Percentiles rank a stretch among this genome's conserved stretches.
phyloP scores from a whole-genome alignment of 2,888 invertebrate genomes.

The Caenorhabditis sinica region DNA sequence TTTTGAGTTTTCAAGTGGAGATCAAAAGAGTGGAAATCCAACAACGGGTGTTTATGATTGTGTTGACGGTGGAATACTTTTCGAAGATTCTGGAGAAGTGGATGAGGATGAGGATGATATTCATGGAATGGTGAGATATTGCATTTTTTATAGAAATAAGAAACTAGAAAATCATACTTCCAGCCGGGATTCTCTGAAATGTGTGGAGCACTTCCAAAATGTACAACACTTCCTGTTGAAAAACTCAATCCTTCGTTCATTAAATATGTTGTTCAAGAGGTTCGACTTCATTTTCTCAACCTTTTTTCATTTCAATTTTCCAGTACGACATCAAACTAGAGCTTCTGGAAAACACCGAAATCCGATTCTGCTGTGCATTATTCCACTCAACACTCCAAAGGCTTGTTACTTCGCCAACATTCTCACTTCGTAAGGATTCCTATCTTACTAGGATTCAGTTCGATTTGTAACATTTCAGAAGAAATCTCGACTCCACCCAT shows the following conservation, averaged over 20 bases:
- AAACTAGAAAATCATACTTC: neutral
- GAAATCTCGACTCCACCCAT: conserved; percentile 64
- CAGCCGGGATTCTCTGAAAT: conserved; percentile 66
- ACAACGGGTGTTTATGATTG: conserved; percentile 73
- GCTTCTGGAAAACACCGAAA: conserved; percentile 48
- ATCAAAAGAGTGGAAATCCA: conserved; percentile 48
- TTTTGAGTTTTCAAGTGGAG: conserved; percentile 66
- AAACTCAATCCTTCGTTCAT: conserved; percentile 68
- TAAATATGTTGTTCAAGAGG: conserved; percentile 69
- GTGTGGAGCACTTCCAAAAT: conserved; percentile 71
- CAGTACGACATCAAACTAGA: conserved; percentile 69
- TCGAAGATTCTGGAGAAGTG: conserved; percentile 65
- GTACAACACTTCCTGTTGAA: conserved; percentile 61
- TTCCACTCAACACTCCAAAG: conserved; percentile 73
- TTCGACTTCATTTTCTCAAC: neutral
- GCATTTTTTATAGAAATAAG: neutral
- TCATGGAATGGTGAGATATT: conserved; percentile 27
- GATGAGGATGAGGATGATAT: conserved; percentile 49
- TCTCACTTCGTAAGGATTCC: conserved; percentile 60
- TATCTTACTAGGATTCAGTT: neutral
- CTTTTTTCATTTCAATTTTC: neutral
- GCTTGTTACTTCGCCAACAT: conserved; percentile 66
- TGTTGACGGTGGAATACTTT: conserved; percentile 71
- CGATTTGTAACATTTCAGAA: conserved; percentile 52
- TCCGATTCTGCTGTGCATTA: conserved; percentile 72